Base-by-base conservation (phyloP, 2,888 invertebrate genomes). In the Cyrtodaria siliqua region DNA sequence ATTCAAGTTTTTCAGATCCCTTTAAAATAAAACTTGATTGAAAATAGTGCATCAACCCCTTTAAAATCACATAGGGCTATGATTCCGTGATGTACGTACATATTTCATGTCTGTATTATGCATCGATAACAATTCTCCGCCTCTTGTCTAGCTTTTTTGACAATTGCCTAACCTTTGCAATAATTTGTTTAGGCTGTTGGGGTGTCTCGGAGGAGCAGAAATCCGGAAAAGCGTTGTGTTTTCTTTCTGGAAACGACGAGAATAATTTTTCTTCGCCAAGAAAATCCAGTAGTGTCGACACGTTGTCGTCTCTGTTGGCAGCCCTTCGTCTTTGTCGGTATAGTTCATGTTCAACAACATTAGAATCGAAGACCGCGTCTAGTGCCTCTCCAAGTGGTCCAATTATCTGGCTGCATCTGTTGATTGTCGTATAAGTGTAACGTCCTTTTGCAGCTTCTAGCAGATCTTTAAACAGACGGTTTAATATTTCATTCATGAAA, bases 311-410 rank as follows among this genome's bases (percentile, higher is more conserved):
- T 64, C 82, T 77, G 79, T 61, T 18, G 67, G 63, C 8, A 82
- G 49, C 14, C 23, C 61, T 40, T 6, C 14, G 20, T 61, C 61
- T n/a, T n/a, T n/a, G n/a, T n/a, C n/a, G n/a, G n/a, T n/a, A n/a
- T 79, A 20, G 63, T 85, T 85, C 3, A 83, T 44, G 2, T 81
- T 79, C 2, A 64, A n/a, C 85, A 79, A 84, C 6, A 71, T 38
- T 9, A 82, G 40, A 0, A 62, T 63, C 6, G 26, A n/a, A 2
- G 38, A 66, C 24, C 80, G 79, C 12, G 70, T 74, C 29, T 56
- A 38, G n/a, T 62, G 49, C 8, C 44, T 27, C 26, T 72, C 73
- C 12, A 44, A n/a, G 23, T 47, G 9, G 16, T 24, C 12, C 9
- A 1, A 20, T 4, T 38, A 40, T 18, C 23, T 55, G 2, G 40